Evolutionary conservation across 2,797 vertebrate species (phyloP).

Genomic region (Buphagus erythrorhynchus): DNA sequence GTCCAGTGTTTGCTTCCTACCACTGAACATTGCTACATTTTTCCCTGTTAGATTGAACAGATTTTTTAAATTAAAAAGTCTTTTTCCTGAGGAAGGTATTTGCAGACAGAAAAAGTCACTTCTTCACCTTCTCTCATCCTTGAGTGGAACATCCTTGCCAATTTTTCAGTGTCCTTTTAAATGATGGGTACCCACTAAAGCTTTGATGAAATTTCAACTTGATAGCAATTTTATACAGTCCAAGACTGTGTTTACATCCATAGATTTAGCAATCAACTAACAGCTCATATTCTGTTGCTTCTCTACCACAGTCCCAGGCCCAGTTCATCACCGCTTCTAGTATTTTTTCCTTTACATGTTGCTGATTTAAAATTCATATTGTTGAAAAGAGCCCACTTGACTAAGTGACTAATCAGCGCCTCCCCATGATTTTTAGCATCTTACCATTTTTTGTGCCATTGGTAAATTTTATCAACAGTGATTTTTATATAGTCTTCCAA

Average conservation of each 20-base stretch:
- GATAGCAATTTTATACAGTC: background rate
- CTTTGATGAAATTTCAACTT: constrained; percentile 3
- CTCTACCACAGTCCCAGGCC: background rate
- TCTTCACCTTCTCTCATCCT: background rate
- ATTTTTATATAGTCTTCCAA: constrained; percentile 17
- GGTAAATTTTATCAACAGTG: constrained; percentile 43
- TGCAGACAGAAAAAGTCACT: background rate
- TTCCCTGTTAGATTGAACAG: background rate
- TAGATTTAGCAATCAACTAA: background rate
- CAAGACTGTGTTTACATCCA: background rate
- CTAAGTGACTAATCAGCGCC: constrained; percentile 33
- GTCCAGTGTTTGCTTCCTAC: background rate
- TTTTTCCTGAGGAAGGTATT: background rate
- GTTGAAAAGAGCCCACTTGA: constrained; percentile 17
- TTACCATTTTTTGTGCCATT: background rate
- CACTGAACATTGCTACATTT: background rate
- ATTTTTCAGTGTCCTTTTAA: background rate
- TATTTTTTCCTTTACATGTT: constrained; percentile 17
- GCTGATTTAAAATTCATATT: constrained; percentile 45
- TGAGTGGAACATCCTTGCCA: background rate
- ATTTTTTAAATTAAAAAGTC: background rate
- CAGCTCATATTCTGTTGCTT: background rate
- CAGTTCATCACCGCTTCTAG: background rate
- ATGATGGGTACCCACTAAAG: background rate
- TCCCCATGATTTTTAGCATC: constrained; percentile 23